Evolutionary conservation across 2,888 invertebrate genomes (phyloP).

Genomic region (Pammene fasciana): DNA sequence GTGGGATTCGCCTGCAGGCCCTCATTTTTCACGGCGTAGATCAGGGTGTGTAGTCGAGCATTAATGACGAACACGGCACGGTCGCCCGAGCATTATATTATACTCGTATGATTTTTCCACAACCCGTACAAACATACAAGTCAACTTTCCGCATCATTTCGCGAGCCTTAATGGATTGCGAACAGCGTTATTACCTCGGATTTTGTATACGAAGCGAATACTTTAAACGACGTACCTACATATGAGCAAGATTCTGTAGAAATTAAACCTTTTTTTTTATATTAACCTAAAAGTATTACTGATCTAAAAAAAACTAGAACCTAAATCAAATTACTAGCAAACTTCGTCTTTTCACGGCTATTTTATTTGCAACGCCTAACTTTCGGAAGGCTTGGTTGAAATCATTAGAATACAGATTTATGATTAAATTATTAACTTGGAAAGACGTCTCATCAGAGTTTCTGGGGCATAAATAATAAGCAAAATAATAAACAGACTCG

Average conservation of each 20-base stretch:
- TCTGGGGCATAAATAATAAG: conserved; percentile 26
- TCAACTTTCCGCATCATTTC: conserved; percentile 79
- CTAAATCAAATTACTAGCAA: conserved; percentile 16
- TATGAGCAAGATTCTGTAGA: conserved; percentile 51
- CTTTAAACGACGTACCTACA: conserved; percentile 47
- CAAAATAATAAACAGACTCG: conserved; percentile 20
- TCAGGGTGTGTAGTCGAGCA: conserved; percentile 57
- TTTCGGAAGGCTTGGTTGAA: conserved; percentile 25
- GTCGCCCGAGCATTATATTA: conserved; percentile 52
- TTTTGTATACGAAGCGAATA: conserved; percentile 63
- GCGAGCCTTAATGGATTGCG: conserved; percentile 77
- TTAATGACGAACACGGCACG: conserved; percentile 50
- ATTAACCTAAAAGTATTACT: too few relatives aligned
- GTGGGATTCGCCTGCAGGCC: conserved; percentile 5
- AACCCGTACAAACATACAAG: conserved; percentile 57
- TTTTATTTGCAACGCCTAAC: conserved; percentile 29
- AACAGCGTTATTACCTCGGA: conserved; percentile 70
- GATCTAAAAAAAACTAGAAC: too few relatives aligned
- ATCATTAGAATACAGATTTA: conserved; percentile 33
- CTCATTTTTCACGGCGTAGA: conserved; percentile 59
- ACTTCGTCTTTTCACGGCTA: conserved; percentile 28
- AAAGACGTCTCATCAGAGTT: conserved; percentile 35
- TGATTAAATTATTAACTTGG: conserved; percentile 35
- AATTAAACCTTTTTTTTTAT: too few relatives aligned
- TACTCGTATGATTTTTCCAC: conserved; percentile 56